Evolutionary conservation across 2,797 vertebrate species (phyloP), one percentile per base, ranked within the genome.

Genomic region (Petrocephalus sullivani): DNA sequence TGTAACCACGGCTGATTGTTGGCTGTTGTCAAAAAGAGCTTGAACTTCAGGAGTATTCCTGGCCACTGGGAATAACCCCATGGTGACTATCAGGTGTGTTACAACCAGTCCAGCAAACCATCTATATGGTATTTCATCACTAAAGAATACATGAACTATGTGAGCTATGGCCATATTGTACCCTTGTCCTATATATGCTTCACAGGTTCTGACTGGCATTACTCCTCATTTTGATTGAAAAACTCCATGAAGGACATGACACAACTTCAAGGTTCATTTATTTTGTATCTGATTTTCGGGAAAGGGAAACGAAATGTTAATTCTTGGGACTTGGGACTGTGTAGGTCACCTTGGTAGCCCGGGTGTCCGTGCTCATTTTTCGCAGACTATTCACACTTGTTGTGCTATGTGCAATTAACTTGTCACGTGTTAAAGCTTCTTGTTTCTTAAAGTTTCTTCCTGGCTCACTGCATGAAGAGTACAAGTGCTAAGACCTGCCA

Each of bases 1-100:
- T 90, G 91, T 33, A 88, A 92, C 93, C 92, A 93, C 94, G 94
- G 95, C 94, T 95, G 95, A 96, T 95, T 90, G 94, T 87, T 89
- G 90, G 86, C 92, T 90, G 10, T 23, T 56, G 82, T 85, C 49
- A 82, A 57, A 85, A 57, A 28, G 4, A 56, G 64, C 12, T n/a
- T 64, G 41, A 92, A 87, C 89, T 92, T 90, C 91, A 91, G 87
- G 90, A 91, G 88, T 95, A 95, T 95, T 92, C 94, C 91, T 90
- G 92, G 94, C 93, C 95, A 92, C 94, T 90, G 90, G 89, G 89
- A 87, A 92, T 92, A 90, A 92, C 92, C 91, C 90, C 90, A 84
- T 90, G 83, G 85, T n/a, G 23, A 89, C 91, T 87, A 87, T 92
- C 82, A 28, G 88, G 57, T 41, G 49, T 64, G 37, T 90, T 94